Conservation (phyloP, 2,113 vertebrate species). For the Nanorana parkeri region DNA sequence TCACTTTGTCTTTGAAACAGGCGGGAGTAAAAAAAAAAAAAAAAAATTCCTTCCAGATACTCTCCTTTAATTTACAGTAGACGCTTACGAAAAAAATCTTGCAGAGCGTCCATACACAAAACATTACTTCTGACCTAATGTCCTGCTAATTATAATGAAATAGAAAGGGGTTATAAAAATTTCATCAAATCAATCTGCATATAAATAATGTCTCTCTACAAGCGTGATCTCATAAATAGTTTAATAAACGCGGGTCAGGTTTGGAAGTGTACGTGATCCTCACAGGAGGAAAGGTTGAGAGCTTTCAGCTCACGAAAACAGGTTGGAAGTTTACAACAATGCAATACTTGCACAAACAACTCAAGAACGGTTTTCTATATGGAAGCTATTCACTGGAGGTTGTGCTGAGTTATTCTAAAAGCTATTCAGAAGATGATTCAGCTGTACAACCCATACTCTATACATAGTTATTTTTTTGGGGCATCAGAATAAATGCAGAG, state of each 20-base stretch:
- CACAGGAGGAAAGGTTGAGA: not conserved
- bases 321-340: not conserved
- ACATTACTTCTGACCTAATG: conserved; percentile 60
- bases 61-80: conserved; percentile 27
- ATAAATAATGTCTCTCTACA: conserved; percentile 10
- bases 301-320: no score
- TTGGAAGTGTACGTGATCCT: not conserved
- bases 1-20: conserved; percentile 3
- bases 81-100: conserved; percentile 25
- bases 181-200: conserved; percentile 53
- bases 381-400: not conserved
- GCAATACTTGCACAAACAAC: not conserved
- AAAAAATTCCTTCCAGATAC: not conserved
- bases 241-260: conserved; percentile 43
- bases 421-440: not conserved
- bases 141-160: conserved; percentile 62
- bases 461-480: no score
- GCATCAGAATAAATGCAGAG: no score
- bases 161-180: conserved; percentile 50
- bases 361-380: not conserved
- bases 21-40: not conserved
- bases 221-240: conserved; percentile 48
- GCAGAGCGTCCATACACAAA: conserved; percentile 21
- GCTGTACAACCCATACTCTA: no score
- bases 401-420: not conserved